Evolutionary conservation across 2,797 vertebrate genomes (phyloP), one percentile per base, ranked within the genome.

Genomic region (Pipistrellus kuhlii): DNA sequence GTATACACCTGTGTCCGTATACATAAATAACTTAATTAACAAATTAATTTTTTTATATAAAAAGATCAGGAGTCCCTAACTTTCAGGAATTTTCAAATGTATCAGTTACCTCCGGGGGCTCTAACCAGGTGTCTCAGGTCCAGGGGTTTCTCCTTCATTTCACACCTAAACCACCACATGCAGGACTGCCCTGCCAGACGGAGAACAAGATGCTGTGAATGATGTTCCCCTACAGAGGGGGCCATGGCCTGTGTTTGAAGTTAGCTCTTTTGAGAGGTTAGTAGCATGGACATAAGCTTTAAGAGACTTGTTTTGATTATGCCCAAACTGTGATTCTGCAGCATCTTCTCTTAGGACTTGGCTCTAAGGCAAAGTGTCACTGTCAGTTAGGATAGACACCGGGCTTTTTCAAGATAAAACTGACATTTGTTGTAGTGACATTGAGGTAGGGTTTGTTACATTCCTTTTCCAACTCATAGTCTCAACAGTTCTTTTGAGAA

Each of bases 351-450:
- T 72, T 30, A 73, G 51, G 14, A 38, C 17, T 75, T 35, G 57
- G 78, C 51, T 88, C 27, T 32, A 25, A 64, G 30, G 27, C 44
- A 55, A 48, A 85, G 23, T 71, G 71, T 62, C 35, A 41, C 7
- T 48, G 27, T 48, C 62, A 81, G 38, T 57, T 75, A 32, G 46
- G n/a, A 71, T 32, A 35, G 76, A 84, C 20, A 53, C 13, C 23
- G 32, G 32, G 5, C 32, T 57, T 55, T 62, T 66, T 62, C 48
- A 23, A 95, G 64, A 83, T 72, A 66, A 88, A 83, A 78, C 91
- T 93, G 91, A 81, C 80, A 38, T 84, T 80, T 89, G 71, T 85
- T 88, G 41, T 69, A 69, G 88, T 88, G 86, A 91, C 17, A 69
- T 0, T 82, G 94, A 94, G 80, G 83, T 78, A 30, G 20, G 55